Conservation (phyloP, 2,113 vertebrate genomes). For the Ariopsis seemanni region DNA sequence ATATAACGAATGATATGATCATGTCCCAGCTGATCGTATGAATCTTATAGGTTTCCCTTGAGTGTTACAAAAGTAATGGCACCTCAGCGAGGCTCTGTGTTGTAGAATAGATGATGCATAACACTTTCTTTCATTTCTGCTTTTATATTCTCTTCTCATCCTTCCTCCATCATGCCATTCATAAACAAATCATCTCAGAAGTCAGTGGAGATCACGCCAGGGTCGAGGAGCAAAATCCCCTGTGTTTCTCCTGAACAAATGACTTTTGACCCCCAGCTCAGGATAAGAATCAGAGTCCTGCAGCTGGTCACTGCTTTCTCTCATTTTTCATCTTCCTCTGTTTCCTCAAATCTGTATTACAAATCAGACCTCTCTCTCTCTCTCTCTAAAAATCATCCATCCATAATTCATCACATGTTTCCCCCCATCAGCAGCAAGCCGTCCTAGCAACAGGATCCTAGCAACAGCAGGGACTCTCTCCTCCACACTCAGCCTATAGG, state of each 20-base stretch:
- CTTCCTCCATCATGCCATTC: conserved; percentile 57
- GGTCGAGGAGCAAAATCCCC: conserved; percentile 71
- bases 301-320: conserved; percentile 51
- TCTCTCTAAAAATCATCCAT: conserved; percentile 76
- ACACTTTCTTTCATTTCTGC: background rate
- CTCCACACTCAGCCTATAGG: conserved; percentile 73
- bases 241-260: conserved; percentile 81
- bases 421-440: conserved; percentile 75
- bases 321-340: conserved; percentile 60
- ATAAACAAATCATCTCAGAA: conserved; percentile 68
- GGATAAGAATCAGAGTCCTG: conserved; percentile 82
- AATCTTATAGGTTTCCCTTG: background rate
- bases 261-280: conserved; percentile 77
- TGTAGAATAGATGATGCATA: background rate
- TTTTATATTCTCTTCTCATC: background rate
- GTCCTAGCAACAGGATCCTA: conserved; percentile 90
- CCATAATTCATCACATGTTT: conserved; percentile 91
- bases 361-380: conserved; percentile 71
- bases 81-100: background rate
- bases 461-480: conserved; percentile 78
- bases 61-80: background rate
- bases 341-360: conserved; percentile 81
- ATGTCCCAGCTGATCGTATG: background rate
- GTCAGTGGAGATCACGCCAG: conserved; percentile 71
- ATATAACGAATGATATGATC: background rate